These are phyloP conservation scores for Sylvicola fuscatus DNA, from an alignment of 2,888 invertebrate genomes.

Conservation along the genomic window DNA sequence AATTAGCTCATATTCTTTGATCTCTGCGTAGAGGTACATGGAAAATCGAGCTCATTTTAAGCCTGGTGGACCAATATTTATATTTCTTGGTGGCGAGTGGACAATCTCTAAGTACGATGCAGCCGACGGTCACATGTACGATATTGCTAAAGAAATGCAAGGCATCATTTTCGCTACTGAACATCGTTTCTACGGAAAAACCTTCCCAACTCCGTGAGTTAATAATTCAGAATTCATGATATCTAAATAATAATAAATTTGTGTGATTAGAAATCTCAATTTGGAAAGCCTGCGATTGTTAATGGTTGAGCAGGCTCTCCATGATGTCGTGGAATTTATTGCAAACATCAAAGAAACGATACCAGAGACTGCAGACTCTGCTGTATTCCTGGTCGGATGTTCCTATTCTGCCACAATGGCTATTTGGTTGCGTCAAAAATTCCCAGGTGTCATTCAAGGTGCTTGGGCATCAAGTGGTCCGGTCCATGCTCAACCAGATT, in stretches of 20 bases:
- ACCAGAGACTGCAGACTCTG: slow-evolving; percentile 20
- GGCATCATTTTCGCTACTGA: slow-evolving; percentile 56
- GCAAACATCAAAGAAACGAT: slow-evolving; percentile 23
- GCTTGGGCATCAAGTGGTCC: slow-evolving; percentile 45
- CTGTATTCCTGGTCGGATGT: slow-evolving; percentile 36
- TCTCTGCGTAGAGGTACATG: slow-evolving; percentile 23
- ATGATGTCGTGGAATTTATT: slow-evolving; percentile 44
- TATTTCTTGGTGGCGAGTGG: slow-evolving; percentile 56
- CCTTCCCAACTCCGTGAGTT: slow-evolving; percentile 44
- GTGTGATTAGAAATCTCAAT: slow-evolving; percentile 28
- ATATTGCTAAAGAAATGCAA: slow-evolving; percentile 32
- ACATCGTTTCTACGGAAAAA: slow-evolving; percentile 63
- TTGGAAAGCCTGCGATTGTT: slow-evolving; percentile 36
- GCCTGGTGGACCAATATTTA: slow-evolving; percentile 35
- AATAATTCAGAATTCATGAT: not conserved
- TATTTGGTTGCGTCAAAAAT: slow-evolving; percentile 41
- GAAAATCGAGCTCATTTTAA: slow-evolving; percentile 26
- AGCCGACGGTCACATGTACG: slow-evolving; percentile 35
- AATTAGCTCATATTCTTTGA: too few species aligned
- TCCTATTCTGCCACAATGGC: slow-evolving; percentile 49
- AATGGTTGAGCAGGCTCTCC: slow-evolving; percentile 41
- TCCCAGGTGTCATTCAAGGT: slow-evolving; percentile 38
- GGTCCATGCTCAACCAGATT: slow-evolving; percentile 38
- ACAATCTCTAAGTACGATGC: slow-evolving; percentile 35
- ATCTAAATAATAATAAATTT: not conserved